A percentile compares a stretch with the other conserved stretches of the same genome.
phyloP scores from a whole-genome alignment of 2,888 invertebrate genomes.

The Helobdella robusta region DNA sequence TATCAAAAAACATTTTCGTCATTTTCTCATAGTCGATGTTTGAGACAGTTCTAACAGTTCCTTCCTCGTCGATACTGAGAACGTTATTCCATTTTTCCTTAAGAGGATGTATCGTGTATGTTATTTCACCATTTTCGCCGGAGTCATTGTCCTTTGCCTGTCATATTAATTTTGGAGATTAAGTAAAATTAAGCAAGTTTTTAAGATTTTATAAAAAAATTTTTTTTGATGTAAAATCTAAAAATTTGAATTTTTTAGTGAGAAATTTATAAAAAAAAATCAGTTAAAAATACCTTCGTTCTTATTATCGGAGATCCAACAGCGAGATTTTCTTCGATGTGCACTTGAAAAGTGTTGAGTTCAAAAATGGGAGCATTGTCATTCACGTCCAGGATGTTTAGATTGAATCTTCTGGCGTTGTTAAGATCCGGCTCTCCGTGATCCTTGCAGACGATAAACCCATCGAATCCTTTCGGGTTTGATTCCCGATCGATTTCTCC shows the following conservation, averaged over 20 bases:
- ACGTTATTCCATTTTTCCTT: not conserved
- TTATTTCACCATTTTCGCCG: constrained; percentile 1
- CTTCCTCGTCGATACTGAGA: not conserved
- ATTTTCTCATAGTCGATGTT: constrained; percentile 12
- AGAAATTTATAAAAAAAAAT: not conserved
- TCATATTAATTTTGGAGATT: not conserved
- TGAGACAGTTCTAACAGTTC: not conserved
- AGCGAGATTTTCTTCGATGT: constrained; percentile 40
- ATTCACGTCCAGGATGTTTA: constrained; percentile 13
- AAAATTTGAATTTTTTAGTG: not conserved
- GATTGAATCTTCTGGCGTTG: not conserved
- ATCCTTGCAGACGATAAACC: not conserved
- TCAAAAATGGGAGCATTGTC: constrained; percentile 31
- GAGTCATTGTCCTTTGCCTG: constrained; percentile 17
- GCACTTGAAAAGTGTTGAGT: constrained; percentile 20
- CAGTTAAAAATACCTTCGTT: not conserved
- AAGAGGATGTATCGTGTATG: not conserved
- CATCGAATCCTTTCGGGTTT: not conserved
- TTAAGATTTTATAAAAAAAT: not conserved
- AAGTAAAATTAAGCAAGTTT: not conserved
- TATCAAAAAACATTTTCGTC: not conserved
- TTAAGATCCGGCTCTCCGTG: not conserved
- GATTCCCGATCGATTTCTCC: not conserved
- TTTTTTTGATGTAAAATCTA: not conserved
- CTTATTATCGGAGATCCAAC: not conserved